These are phyloP conservation scores for Uria aalge DNA, from an alignment of 2,113 vertebrate species.

Conservation along the genomic window DNA sequence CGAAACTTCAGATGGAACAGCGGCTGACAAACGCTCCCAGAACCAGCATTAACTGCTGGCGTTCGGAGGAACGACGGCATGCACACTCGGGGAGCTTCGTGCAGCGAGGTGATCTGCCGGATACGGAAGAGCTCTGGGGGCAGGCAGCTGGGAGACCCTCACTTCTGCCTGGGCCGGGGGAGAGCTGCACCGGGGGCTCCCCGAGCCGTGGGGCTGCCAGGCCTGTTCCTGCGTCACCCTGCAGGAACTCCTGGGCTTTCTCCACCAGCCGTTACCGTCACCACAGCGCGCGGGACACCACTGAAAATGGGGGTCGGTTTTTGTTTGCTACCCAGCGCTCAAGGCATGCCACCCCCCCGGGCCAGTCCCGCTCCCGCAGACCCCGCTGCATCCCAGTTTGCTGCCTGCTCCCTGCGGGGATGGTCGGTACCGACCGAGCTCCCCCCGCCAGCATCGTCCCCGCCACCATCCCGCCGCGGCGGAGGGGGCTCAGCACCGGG, in stretches of 20 bases:
- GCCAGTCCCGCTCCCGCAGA: neutral
- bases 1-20: neutral
- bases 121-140: neutral
- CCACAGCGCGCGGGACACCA: neutral
- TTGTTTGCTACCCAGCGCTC: neutral
- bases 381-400: neutral
- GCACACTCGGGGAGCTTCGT: fast-evolving
- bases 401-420: neutral
- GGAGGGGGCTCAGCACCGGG: too few species aligned
- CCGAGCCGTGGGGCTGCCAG: neutral
- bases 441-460: neutral
- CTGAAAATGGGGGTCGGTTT: neutral
- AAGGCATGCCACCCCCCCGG: neutral
- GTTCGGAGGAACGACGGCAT: fast-evolving
- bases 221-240: neutral
- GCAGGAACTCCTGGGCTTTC: too few species aligned
- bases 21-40: fast-evolving
- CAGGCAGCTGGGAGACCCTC: neutral
- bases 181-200: neutral
- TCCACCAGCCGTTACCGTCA: neutral
- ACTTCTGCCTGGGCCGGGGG: fast-evolving
- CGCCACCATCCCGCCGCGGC: neutral
- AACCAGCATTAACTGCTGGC: neutral
- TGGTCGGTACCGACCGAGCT: neutral
- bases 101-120: fast-evolving